Base-by-base conservation (phyloP, 2,888 invertebrate species). In the Leptopilina myrica region DNA sequence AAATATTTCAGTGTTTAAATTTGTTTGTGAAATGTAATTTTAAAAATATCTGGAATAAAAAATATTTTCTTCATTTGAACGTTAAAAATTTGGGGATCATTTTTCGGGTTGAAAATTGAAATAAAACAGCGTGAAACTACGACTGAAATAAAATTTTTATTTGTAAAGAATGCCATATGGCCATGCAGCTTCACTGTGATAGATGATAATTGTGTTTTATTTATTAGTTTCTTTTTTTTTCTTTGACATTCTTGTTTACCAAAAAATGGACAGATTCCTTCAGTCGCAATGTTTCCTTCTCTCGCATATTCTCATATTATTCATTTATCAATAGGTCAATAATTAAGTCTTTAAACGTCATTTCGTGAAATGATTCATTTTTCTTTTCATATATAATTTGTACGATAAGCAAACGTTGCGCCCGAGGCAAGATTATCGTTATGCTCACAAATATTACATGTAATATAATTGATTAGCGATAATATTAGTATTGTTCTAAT, bases 401-500 rank as follows among this genome's bases (percentile, higher is more conserved):
- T 75, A 79, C 79, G 81, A 82, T 76, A 79, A 82, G 84, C 83
- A 86, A 88, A 87, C 86, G 78, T 84, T 82, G 85, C 86, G 84
- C 79, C 81, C 82, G 84, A 84, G 85, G 86, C 85, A 78, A 84
- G 81, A 85, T 86, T 86, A 85, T 79, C 81, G 86, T 86, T 87
- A 88, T 86, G 87, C 85, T 88, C 87, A 89, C 89, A 90, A 90
- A 90, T 89, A 88, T 89, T 89, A 89, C 88, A 87, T 87, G 87
- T 84, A 88, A 85, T 87, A 87, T 85, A 85, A 43, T 85, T 87
- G 83, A 85, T 89, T 87, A 88, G 84, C 85, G 84, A 87, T 89
- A 87, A 85, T 86, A 87, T 86, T 86, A 87, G 88, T 90, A 90
- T 90, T 90, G 90, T 90, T 90, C 89, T 90, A 90, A 88, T 89